phyloP scores from a whole-genome alignment of 2,797 vertebrate genomes.

The Neosilurus hyrtlii region DNA sequence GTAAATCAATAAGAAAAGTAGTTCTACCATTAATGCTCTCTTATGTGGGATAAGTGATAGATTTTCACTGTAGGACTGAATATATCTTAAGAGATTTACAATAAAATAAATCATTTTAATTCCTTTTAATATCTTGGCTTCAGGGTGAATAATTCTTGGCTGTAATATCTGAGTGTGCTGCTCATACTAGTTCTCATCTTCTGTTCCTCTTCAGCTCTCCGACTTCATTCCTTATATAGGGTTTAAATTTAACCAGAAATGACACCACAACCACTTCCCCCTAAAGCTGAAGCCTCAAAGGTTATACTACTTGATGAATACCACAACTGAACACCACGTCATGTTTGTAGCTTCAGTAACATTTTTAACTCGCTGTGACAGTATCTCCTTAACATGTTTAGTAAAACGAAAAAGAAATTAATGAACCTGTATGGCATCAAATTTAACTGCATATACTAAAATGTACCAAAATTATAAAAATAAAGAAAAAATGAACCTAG shows the following conservation, averaged over 20 bases:
- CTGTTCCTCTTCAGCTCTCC: background rate
- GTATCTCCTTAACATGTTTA: no score
- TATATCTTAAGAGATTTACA: background rate
- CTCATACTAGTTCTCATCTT: background rate
- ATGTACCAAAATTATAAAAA: no score
- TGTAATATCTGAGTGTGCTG: background rate
- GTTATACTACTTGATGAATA: background rate
- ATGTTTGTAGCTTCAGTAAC: no score
- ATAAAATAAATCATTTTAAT: background rate
- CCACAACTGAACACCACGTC: no score
- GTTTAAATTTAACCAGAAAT: constrained; percentile 45
- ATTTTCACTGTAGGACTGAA: background rate
- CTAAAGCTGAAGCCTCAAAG: constrained; percentile 31
- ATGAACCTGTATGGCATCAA: no score
- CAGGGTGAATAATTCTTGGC: background rate
- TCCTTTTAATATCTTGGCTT: background rate
- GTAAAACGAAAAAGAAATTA: no score
- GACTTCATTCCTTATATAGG: constrained; percentile 39
- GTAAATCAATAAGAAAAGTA: background rate
- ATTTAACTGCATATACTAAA: no score
- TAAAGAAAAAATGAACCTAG: no score
- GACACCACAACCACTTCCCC: constrained; percentile 31
- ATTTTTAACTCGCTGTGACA: no score
- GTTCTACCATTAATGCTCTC: background rate
- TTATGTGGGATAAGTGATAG: background rate